Evolutionary conservation across 2,888 invertebrate species (phyloP).

Genomic region (Drosophila demipolita): DNA sequence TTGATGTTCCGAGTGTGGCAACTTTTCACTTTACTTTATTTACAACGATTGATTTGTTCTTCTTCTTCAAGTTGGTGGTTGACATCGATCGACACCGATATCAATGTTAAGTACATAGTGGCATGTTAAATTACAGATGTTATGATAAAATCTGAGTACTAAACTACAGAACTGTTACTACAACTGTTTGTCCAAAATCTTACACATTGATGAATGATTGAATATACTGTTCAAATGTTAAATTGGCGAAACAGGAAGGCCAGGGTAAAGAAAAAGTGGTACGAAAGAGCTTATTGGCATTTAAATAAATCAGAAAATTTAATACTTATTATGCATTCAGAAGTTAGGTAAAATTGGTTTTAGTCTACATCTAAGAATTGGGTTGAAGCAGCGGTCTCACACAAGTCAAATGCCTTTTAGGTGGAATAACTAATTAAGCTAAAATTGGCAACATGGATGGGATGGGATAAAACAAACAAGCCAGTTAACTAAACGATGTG

Average conservation of each 20-base stretch:
- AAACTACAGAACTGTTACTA: no score
- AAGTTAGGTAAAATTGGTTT: background rate
- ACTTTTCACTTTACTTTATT: no score
- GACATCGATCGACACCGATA: background rate
- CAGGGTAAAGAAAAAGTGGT: background rate
- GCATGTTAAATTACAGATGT: background rate
- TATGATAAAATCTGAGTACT: background rate
- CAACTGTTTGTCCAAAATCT: background rate
- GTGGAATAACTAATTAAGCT: background rate
- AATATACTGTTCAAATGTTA: background rate
- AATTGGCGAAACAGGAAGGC: background rate
- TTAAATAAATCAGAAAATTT: background rate
- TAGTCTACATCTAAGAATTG: background rate
- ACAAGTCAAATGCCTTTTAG: background rate
- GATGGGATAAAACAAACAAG: background rate
- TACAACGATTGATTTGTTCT: background rate
- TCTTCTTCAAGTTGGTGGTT: background rate
- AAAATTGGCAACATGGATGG: background rate
- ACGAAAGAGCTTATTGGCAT: background rate
- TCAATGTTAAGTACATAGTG: no score
- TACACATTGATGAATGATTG: background rate
- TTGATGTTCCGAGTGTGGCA: background rate
- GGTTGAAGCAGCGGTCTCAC: background rate
- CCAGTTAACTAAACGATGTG: background rate
- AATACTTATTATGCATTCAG: background rate